Base-by-base conservation (phyloP, 2,888 invertebrate genomes). In the Tinea trinotella region DNA sequence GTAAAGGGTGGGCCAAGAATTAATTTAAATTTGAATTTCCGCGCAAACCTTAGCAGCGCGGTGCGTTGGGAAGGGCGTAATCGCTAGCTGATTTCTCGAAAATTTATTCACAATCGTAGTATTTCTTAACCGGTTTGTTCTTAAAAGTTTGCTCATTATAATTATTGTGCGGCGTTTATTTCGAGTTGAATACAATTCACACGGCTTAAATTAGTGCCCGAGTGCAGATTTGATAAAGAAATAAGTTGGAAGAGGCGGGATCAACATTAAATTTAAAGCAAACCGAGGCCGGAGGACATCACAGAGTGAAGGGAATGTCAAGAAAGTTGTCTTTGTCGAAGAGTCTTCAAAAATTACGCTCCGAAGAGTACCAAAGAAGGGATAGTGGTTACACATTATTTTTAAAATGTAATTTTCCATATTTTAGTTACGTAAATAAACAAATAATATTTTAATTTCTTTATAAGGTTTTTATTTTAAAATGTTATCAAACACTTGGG, bases 171-270 rank as follows among this genome's bases (percentile, higher is more conserved):
- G 55, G 5, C 57, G 56, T 48, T 49, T 54, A 50, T 55, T 49
- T 53, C 35, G 56, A 7, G n/a, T 15, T 54, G 24, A 55, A 30
- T 53, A 15, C 36, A 40, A 10, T 19, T 19, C 19, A 46, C 46
- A 17, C 5, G 4, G 4, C 10, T 19, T 46, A 15, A 46, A 10
- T 46, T 7, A 46, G 3, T 17, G 18, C 19, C 46, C 46, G 17
- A 46, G 46, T 46, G 46, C 46, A 17, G 9, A 15, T 15, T 48
- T 54, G 18, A 57, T 59, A 52, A 56, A 48, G 30, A 58, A 56
- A 30, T 59, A 59, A 58, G 56, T 60, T 60, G 46, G 59, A 61
- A 54, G 57, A 58, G 58, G 60, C 58, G 36, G 58, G 57, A 55
- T 59, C 59, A 48, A 60, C 58, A 55, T 30, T 58, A 54, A 58